Evolutionary conservation across 1,140 invertebrate species (phyloP), one percentile per base, ranked within the genome.

Genomic region (Lethrus apterus): DNA sequence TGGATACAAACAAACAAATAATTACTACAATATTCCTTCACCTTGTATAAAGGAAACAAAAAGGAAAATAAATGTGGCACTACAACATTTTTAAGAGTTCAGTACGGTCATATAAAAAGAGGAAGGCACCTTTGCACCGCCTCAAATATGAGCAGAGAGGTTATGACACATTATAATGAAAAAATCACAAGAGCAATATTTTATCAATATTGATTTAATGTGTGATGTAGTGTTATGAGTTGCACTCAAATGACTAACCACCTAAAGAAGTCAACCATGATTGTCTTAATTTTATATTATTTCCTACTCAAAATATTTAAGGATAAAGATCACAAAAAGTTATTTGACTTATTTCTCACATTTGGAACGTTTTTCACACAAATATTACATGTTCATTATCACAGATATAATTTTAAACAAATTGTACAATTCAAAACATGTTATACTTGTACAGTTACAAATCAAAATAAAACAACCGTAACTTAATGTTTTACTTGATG

Each of bases 41-140:
- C 48, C 44, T 41, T 44, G 33, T 30, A 13, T 23, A 26, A n/a
- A 26, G n/a, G 40, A 29, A 42, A 42, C 21, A 23, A 42, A 11
- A 42, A 42, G 18, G n/a, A 23, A 14, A 8, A 42, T 19, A 38
- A 19, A 5, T 38, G 20, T 42, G 40, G 40, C 23, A 19, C 40
- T 45, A 51, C 29, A 44, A 54, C 44, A 24, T 52, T 35, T 20
- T 23, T 46, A 46, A 54, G 47, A 58, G 42, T 59, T 52, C 51
- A 59, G 52, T 59, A 63, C 55, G 56, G 55, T 60, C 50, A 51
- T 56, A 55, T 58, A 58, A 60, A 56, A 59, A 52, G 53, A 60
- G 56, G 54, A 63, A 63, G 61, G 61, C 61, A 63, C 61, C 51
- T 52, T 40, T 57, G 55, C 60, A 63, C 54, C 50, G 59, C 61